Percentiles rank a stretch among this genome's conserved stretches.
phyloP scores from a whole-genome alignment of 64 coral and sea anemone species.

The Anthopleura sola region DNA sequence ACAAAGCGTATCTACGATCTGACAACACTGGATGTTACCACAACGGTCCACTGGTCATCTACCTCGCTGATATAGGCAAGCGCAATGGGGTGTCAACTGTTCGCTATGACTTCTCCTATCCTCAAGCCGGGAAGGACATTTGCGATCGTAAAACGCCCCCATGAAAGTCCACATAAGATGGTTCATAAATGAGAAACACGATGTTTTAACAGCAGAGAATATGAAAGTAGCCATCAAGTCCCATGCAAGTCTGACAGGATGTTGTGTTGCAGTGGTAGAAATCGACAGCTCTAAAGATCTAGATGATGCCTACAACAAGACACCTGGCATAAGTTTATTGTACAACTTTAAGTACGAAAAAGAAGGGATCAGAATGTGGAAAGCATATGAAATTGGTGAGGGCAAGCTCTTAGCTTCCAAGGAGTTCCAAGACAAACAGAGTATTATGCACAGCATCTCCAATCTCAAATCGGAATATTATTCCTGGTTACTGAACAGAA shows the following conservation, averaged over 20 bases:
- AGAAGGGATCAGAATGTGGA: background rate
- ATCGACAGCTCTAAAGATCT: conserved; percentile 11
- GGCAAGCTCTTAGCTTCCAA: background rate
- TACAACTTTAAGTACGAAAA: conserved; percentile 12
- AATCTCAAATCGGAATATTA: no score
- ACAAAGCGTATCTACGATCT: background rate
- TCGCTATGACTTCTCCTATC: conserved; percentile 34
- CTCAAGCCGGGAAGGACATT: conserved; percentile 40
- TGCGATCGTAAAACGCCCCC: conserved; percentile 34
- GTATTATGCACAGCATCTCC: no score
- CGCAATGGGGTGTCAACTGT: background rate
- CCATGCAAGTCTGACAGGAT: background rate
- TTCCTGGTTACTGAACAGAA: background rate
- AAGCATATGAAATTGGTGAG: background rate
- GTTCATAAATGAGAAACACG: conserved; percentile 8
- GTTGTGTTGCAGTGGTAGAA: background rate
- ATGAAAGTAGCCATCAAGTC: background rate
- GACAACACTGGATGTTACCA: conserved; percentile 48
- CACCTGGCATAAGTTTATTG: background rate
- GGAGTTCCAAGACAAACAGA: background rate
- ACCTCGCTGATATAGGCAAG: conserved; percentile 5
- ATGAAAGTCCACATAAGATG: background rate
- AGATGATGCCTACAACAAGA: background rate
- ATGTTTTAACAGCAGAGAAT: background rate
- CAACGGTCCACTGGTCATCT: conserved; percentile 30